A percentile compares a stretch with the other conserved stretches of the same genome.
Conservation (phyloP, 2,888 invertebrate species). For the Dyspetes luteomarginatus region DNA sequence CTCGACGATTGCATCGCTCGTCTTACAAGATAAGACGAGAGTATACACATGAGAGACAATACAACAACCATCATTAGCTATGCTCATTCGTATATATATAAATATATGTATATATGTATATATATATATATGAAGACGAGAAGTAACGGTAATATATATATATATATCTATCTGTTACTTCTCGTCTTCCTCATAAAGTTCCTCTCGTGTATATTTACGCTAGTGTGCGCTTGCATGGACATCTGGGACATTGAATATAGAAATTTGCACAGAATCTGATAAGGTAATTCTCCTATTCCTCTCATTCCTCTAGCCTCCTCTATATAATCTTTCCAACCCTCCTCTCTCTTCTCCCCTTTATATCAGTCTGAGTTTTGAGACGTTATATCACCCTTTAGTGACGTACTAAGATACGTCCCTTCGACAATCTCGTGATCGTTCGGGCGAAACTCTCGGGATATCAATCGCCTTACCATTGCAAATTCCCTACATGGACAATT, state of each 20-base stretch:
- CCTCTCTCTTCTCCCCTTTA: neutral
- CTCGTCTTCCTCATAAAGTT: conserved; percentile 21
- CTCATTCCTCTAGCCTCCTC: neutral
- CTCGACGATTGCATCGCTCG: too few relatives aligned
- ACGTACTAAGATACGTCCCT: neutral
- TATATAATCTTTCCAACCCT: neutral
- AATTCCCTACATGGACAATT: neutral
- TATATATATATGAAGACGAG: too few relatives aligned
- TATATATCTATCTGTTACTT: too few relatives aligned
- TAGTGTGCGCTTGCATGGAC: conserved; percentile 62
- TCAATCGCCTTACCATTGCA: neutral
- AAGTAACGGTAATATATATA: too few relatives aligned
- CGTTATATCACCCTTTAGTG: neutral
- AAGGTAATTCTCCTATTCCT: conserved; percentile 61
- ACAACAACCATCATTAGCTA: too few relatives aligned
- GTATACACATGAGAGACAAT: too few relatives aligned
- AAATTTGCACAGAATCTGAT: conserved; percentile 66
- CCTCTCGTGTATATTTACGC: neutral
- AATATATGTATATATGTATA: too few relatives aligned
- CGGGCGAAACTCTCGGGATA: neutral
- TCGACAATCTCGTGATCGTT: neutral
- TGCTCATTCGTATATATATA: too few relatives aligned
- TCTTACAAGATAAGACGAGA: too few relatives aligned
- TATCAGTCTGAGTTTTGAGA: neutral
- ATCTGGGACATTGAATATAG: conserved; percentile 67